Percentiles rank a stretch among this genome's conserved stretches.
phyloP scores from a whole-genome alignment of 2,113 vertebrate genomes.

The Chroicocephalus ridibundus region DNA sequence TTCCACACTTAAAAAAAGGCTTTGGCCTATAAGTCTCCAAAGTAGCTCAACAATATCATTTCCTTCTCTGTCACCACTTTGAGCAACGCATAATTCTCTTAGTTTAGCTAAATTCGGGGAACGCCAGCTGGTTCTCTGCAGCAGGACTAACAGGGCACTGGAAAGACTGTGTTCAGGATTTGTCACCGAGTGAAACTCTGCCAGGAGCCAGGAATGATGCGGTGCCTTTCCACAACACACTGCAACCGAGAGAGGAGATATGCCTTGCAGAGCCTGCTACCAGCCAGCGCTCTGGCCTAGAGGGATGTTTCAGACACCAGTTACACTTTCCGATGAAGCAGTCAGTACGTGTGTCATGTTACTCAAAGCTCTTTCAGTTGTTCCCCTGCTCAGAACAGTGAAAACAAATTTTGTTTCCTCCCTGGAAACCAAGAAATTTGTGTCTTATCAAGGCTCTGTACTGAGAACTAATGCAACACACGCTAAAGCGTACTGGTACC shows the following conservation, averaged over 20 bases:
- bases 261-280: neutral
- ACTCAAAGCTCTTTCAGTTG: neutral
- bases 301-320: neutral
- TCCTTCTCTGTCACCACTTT: neutral
- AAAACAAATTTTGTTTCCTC: neutral
- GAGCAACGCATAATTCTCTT: neutral
- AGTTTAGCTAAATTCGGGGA: neutral
- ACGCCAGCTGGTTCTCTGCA: neutral
- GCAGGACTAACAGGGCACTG: neutral
- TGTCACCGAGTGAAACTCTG: neutral
- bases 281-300: neutral
- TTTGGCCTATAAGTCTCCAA: neutral
- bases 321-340: neutral
- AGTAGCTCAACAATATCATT: neutral
- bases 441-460: neutral
- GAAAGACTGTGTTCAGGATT: neutral
- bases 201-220: neutral
- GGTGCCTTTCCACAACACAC: neutral
- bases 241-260: neutral
- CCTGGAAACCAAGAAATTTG: neutral
- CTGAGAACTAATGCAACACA: neutral
- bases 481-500: neutral
- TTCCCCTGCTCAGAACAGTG: neutral
- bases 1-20: neutral
- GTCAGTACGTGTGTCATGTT: no score